Percentiles rank a stretch among this genome's conserved stretches.
phyloP scores from a whole-genome alignment of 2,113 vertebrate species.

The Lucifuga dentata region DNA sequence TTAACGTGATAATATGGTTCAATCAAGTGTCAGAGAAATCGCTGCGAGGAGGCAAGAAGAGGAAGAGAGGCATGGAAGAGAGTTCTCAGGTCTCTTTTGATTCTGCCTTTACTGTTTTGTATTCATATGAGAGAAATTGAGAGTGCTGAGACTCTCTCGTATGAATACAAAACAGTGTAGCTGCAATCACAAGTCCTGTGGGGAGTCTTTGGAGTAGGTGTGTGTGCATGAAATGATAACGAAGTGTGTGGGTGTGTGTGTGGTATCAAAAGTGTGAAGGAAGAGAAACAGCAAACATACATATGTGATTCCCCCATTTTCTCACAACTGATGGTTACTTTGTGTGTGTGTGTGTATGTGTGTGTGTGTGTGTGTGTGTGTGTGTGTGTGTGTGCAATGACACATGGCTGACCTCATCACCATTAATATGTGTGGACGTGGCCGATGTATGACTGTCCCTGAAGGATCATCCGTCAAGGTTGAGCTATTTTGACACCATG shows the following conservation, averaged over 20 bases:
- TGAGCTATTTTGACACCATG: slow-evolving; percentile 11
- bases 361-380: no score
- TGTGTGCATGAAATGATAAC: slow-evolving; percentile 56
- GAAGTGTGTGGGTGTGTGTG: slow-evolving; percentile 39
- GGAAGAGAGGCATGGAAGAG: slow-evolving; percentile 36
- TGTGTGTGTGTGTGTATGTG: slow-evolving; percentile 1
- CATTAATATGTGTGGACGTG: slow-evolving; percentile 21
- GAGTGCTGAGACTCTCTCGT: slow-evolving; percentile 40
- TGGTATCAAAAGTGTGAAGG: slow-evolving; percentile 3
- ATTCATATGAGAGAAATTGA: slow-evolving; percentile 71
- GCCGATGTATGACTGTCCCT: slow-evolving; percentile 39
- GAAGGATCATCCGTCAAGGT: slow-evolving; percentile 44
- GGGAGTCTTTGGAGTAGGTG: slow-evolving; percentile 60
- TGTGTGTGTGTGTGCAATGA: no score
- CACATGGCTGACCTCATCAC: slow-evolving; percentile 25
- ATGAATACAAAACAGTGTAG: slow-evolving; percentile 73
- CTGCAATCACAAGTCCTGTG: slow-evolving; percentile 66
- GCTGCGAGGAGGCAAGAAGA: slow-evolving; percentile 32
- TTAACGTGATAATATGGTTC: slow-evolving; percentile 69
- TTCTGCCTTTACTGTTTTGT: slow-evolving; percentile 66
- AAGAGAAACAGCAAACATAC: slow-evolving; percentile 8
- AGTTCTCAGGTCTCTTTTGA: slow-evolving; percentile 57
- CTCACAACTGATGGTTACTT: slow-evolving; percentile 47
- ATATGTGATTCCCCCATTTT: slow-evolving; percentile 17
- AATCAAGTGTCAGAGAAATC: slow-evolving; percentile 65